Conservation (phyloP, 2,888 invertebrate genomes). For the Himalopsyche japonica region DNA sequence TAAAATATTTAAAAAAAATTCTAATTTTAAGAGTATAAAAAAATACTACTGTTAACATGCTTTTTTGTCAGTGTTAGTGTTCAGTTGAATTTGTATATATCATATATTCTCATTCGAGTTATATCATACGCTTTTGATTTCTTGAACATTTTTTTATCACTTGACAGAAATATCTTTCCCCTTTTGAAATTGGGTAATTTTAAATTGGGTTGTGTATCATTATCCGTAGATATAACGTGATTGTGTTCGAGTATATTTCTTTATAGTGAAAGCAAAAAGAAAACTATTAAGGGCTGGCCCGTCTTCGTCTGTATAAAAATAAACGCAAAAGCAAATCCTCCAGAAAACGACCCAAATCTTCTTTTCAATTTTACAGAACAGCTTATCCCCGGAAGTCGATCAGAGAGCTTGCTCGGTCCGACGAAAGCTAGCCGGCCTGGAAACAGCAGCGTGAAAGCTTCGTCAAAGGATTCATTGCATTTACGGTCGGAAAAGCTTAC, state of each 20-base stretch:
- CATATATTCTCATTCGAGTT: no score
- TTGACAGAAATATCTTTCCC: no score
- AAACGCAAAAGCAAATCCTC: slow-evolving; percentile 18
- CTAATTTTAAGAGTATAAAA: no score
- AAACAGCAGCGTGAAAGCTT: not conserved
- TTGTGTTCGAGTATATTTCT: not conserved
- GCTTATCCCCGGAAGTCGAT: slow-evolving; percentile 32
- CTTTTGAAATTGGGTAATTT: no score
- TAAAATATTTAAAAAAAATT: no score
- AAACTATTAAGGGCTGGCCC: not conserved
- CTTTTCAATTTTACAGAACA: slow-evolving; percentile 36
- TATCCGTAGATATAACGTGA: no score
- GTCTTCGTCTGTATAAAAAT: slow-evolving; percentile 8
- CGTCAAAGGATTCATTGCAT: not conserved
- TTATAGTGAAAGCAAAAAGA: not conserved
- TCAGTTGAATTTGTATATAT: no score
- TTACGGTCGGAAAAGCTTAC: not conserved
- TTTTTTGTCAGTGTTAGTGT: no score
- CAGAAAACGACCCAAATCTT: slow-evolving; percentile 30
- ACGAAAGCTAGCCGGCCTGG: slow-evolving; percentile 5
- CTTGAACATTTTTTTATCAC: no score
- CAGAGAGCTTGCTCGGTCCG: slow-evolving; percentile 19
- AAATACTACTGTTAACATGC: no score
- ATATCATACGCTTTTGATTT: no score
- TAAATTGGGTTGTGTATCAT: no score